These are phyloP conservation scores for Saguinus imperator DNA, from an alignment of 2,113 vertebrate genomes.

Conservation along the genomic window DNA sequence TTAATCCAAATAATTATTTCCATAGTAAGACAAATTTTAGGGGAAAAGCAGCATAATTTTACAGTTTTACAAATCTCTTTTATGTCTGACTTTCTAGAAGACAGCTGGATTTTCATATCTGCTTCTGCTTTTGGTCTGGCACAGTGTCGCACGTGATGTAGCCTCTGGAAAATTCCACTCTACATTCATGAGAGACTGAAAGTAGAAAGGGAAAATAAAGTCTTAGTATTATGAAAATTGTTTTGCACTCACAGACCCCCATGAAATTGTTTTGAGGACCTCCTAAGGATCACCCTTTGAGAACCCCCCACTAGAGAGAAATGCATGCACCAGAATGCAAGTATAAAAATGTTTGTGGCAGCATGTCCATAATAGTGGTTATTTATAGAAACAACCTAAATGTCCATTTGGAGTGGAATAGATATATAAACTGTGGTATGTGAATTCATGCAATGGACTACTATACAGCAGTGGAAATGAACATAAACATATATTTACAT, in stretches of 20 bases:
- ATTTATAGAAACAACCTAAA: background rate
- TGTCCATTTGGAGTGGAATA: background rate
- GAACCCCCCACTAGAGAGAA: background rate
- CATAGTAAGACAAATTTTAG: background rate
- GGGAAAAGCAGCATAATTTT: background rate
- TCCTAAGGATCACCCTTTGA: background rate
- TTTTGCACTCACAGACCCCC: background rate
- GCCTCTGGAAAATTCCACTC: background rate
- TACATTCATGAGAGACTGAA: background rate
- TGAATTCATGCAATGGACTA: background rate
- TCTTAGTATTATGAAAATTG: background rate
- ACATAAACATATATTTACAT: background rate
- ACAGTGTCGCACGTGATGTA: background rate
- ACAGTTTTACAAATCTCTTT: background rate
- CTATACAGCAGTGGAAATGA: background rate
- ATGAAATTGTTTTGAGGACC: background rate
- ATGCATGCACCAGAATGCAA: background rate
- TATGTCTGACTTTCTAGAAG: background rate
- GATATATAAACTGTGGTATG: background rate
- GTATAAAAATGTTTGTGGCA: background rate
- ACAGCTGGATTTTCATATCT: background rate
- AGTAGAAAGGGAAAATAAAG: background rate
- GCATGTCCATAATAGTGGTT: background rate
- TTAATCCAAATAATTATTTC: constrained; percentile 7
- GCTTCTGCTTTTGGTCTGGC: background rate